Conservation (phyloP, 2,888 invertebrate genomes). For the Axea sp. region DNA sequence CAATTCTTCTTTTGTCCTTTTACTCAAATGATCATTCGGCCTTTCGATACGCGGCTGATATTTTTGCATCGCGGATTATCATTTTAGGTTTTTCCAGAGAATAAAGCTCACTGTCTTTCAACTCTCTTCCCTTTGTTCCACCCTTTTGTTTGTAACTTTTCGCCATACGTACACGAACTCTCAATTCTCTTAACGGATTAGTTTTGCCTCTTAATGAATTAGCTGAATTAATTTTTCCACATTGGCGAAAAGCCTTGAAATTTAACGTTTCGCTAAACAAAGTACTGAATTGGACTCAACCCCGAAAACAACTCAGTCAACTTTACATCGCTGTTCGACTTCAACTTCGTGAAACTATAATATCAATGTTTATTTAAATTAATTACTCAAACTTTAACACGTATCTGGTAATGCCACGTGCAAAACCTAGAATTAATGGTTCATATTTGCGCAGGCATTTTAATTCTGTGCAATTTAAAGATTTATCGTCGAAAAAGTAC, state of each 20-base stretch:
- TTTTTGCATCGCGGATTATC: constrained; percentile 27
- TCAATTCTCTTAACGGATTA: constrained; percentile 5
- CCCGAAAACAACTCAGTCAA: background rate
- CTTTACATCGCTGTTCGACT: background rate
- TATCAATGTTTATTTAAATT: constrained; percentile 17
- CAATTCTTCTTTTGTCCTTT: constrained; percentile 42
- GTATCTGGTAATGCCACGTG: background rate
- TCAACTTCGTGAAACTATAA: constrained; percentile 11
- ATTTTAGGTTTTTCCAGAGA: constrained; percentile 16
- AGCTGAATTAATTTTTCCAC: constrained; percentile 3
- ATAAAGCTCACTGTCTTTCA: constrained; percentile 18
- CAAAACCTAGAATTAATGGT: background rate
- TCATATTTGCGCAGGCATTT: background rate
- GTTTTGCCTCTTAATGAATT: constrained; percentile 4
- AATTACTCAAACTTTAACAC: constrained; percentile 2
- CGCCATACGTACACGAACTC: background rate
- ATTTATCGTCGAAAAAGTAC: no score
- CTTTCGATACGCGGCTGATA: constrained; percentile 39
- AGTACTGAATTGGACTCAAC: no score
- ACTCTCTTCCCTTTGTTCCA: background rate
- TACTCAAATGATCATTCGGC: constrained; percentile 29
- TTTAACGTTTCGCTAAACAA: background rate
- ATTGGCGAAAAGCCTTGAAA: constrained; percentile 1
- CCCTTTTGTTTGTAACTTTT: constrained; percentile 5
- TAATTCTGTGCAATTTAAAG: no score